Base-by-base conservation (phyloP, 2,888 invertebrate genomes). In the Aspidiotus rigidus region DNA sequence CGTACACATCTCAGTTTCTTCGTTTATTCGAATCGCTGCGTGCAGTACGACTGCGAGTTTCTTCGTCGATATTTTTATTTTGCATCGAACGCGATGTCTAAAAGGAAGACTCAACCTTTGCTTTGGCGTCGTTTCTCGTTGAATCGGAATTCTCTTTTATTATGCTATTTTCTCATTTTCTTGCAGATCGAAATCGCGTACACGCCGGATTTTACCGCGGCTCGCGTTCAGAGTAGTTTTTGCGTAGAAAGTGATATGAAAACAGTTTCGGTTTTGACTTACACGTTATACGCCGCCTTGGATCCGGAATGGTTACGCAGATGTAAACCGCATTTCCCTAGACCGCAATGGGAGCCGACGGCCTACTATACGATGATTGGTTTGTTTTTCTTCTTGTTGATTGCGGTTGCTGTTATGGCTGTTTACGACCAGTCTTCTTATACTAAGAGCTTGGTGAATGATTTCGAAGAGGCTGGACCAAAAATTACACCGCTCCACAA, bases 121-220 rank as follows among this genome's bases (percentile, higher is more conserved):
- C n/a, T 53, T n/a, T n/a, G 11, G 13, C 53, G 53, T 53, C 53
- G 53, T 53, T 5, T 28, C 5, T 3, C 5, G 28, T 1, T 5
- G 28, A 5, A 5, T 28, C 5, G 5, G 2, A 28, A 28, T 28
- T 64, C 54, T 15, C 28, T 64, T 17, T 7, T 41, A 40, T 44
- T 42, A 39, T 5, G 59, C 59, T 0, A 42, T 41, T 56, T 40
- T 42, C 16, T 64, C n/a, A 40, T 56, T 42, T 54, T 44, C 59
- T 15, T 39, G 54, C 67, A 74, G 74, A 84, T 94, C 70, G 90
- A 93, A 75, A 89, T 94, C 72, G 89, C 88, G 72, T 93, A 91
- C 77, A 90, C 90, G 0, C 90, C 93, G 0, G 93, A 93, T 79
- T 90, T 93, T 76, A 90, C 92, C 0, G 79, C 90, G 74, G 84